Percentiles rank a stretch among this genome's conserved stretches.
phyloP scores from a whole-genome alignment of 2,113 vertebrate genomes.

The Tricholaema leucomelas region DNA sequence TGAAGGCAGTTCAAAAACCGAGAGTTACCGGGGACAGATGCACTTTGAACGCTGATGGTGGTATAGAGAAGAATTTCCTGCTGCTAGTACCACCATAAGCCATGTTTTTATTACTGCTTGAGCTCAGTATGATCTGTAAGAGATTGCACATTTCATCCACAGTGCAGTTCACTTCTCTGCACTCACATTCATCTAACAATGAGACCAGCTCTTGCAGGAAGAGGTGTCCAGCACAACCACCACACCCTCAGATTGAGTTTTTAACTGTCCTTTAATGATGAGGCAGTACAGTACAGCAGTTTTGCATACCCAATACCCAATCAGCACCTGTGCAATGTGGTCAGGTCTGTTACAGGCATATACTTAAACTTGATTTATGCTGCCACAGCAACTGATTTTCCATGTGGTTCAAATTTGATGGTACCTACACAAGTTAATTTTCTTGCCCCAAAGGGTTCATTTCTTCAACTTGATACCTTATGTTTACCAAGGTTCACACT shows the following conservation, averaged over 20 bases:
- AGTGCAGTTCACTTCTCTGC: background rate
- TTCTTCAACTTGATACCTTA: background rate
- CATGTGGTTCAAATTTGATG: background rate
- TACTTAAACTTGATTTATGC: background rate
- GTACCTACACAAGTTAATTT: background rate
- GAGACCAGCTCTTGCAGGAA: background rate
- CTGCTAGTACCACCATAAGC: background rate
- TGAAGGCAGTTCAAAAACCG: background rate
- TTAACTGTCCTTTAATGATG: background rate
- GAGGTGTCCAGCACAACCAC: background rate
- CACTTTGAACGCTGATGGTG: background rate
- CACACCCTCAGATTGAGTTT: background rate
- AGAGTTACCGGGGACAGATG: background rate
- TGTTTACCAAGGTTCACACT: background rate
- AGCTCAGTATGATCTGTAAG: fast-evolving
- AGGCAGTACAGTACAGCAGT: background rate
- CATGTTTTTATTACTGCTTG: background rate
- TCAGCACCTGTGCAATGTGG: background rate
- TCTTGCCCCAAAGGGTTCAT: background rate
- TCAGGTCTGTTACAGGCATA: background rate
- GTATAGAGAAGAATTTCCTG: background rate
- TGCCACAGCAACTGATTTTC: background rate
- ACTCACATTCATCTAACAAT: background rate
- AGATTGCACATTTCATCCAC: background rate
- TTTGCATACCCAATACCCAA: background rate